Conservation (phyloP, 2,888 invertebrate species). For the Dryococelus australis region DNA sequence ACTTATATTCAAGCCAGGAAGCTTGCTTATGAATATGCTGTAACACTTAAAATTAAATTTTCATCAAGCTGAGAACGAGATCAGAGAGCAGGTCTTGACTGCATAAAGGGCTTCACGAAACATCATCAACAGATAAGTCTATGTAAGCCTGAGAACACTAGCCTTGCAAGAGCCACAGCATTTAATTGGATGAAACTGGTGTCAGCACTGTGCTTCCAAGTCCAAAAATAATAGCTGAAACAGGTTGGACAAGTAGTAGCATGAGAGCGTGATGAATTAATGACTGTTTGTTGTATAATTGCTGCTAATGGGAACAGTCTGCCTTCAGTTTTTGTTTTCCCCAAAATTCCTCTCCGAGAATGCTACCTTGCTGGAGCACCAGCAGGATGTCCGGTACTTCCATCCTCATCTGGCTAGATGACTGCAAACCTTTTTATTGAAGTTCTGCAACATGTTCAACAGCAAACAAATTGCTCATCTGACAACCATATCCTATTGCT, state of each 20-base stretch:
- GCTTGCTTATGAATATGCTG: too few species aligned
- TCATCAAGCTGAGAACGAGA: neutral
- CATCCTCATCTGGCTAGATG: neutral
- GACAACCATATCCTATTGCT: neutral
- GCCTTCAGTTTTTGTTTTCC: neutral
- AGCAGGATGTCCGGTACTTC: neutral
- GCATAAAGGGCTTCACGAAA: neutral
- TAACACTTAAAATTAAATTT: neutral
- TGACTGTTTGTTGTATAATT: neutral
- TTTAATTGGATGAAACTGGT: neutral
- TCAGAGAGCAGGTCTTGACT: neutral
- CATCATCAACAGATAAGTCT: neutral
- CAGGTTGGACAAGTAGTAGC: conserved; percentile 11
- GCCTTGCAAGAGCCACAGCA: neutral
- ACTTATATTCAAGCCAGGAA: neutral
- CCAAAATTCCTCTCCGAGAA: neutral
- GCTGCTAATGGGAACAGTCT: neutral
- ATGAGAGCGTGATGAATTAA: neutral
- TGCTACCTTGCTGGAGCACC: neutral
- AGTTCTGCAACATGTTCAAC: too few species aligned
- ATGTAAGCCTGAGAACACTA: neutral
- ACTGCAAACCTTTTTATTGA: neutral
- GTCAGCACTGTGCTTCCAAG: neutral
- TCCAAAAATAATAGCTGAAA: neutral
- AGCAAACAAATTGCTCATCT: neutral